phyloP scores from a whole-genome alignment of 92 coral and sea anemone genomes.

The Nematostella vectensis region DNA sequence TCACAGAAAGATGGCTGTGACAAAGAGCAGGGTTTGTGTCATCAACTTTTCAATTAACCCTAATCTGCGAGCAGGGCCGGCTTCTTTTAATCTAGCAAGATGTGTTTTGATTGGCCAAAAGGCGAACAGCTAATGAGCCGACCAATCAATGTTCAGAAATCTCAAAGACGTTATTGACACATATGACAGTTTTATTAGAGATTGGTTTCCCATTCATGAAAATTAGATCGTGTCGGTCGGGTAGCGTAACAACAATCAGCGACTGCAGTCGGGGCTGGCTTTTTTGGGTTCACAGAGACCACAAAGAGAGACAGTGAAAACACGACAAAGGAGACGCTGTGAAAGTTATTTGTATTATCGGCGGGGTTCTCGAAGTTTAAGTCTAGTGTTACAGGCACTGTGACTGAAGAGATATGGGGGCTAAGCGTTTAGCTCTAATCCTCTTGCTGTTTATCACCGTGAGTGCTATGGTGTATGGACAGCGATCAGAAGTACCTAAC shows the following conservation, averaged over 20 bases:
- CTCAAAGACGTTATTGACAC: conserved; percentile 24
- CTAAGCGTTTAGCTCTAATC: background rate
- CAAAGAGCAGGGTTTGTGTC: conserved; percentile 37
- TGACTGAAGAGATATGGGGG: too few relatives aligned
- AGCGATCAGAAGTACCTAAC: conserved; percentile 3
- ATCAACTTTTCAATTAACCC: conserved; percentile 45
- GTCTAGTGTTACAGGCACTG: too few relatives aligned
- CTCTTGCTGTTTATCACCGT: background rate
- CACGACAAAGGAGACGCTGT: background rate
- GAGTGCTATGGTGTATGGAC: conserved; percentile 4
- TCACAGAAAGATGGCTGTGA: conserved; percentile 19
- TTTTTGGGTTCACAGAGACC: background rate
- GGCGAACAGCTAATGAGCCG: background rate
- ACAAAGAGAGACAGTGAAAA: background rate
- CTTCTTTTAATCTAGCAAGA: conserved; percentile 22
- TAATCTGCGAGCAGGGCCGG: conserved; percentile 22
- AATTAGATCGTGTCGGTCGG: background rate
- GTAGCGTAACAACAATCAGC: background rate
- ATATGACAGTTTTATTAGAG: conserved; percentile 13
- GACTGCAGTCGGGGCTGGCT: background rate
- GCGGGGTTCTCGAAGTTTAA: too few relatives aligned
- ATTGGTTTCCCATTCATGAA: conserved; percentile 1
- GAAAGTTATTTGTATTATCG: too few relatives aligned
- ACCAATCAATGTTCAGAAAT: conserved; percentile 9
- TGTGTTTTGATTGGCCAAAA: conserved; percentile 34